These are phyloP conservation scores for Malacoraja senta DNA, from an alignment of 2,797 vertebrate species.

Conservation along the genomic window DNA sequence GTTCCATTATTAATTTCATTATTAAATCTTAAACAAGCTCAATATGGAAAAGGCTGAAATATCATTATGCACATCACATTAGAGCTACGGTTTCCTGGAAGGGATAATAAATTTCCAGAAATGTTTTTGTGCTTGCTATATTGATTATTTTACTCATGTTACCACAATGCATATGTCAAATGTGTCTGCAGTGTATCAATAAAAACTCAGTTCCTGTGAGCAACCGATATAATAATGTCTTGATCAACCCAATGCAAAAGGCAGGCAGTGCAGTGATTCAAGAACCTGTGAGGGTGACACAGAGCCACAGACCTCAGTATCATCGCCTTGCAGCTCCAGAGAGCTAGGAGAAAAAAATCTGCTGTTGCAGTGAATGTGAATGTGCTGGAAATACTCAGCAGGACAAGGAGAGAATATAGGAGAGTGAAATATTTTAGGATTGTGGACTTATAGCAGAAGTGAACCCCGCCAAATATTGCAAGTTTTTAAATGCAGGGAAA, in stretches of 20 bases:
- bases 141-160: background rate
- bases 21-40: constrained; percentile 14
- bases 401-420: background rate
- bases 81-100: background rate
- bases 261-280: background rate
- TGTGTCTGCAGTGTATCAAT: background rate
- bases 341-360: background rate
- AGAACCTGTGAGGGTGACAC: background rate
- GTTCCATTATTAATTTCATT: background rate
- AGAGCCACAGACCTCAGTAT: no score
- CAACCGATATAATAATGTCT: background rate
- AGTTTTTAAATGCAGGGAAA: no score
- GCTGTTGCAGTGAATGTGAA: background rate
- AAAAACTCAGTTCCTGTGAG: background rate
- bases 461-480: no score
- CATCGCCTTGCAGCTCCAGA: no score
- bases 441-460: no score
- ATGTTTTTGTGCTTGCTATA: background rate
- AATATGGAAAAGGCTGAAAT: background rate
- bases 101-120: background rate
- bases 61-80: background rate
- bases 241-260: background rate
- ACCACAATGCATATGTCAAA: background rate
- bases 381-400: background rate
- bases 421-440: background rate